Evolutionary conservation across 2,797 vertebrate genomes (phyloP).

Genomic region (Heliangelus exortis): DNA sequence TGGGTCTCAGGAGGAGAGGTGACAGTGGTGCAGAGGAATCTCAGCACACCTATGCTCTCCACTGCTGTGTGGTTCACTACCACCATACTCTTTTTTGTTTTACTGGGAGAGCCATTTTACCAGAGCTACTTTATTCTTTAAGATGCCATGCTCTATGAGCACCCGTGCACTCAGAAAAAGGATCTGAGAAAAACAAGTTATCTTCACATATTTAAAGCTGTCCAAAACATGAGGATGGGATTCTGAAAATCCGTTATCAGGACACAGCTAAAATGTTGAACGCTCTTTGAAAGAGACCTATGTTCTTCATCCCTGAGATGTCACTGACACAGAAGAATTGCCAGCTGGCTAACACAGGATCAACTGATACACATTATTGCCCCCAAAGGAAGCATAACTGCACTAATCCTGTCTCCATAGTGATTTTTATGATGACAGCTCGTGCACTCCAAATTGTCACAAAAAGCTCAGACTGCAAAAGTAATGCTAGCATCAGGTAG

Average conservation of each 20-base stretch:
- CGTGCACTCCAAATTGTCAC: not conserved
- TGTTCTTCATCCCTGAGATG: not conserved
- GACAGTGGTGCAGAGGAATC: not conserved
- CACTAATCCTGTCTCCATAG: not conserved
- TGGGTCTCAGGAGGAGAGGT: not conserved
- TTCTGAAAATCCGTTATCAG: not conserved
- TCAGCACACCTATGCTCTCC: not conserved
- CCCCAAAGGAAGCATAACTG: not conserved
- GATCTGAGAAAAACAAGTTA: not conserved
- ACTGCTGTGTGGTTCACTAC: rapidly evolving
- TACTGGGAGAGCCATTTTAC: not conserved
- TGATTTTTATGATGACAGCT: rapidly evolving
- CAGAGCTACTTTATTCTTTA: not conserved
- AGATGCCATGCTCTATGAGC: not conserved
- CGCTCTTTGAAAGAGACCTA: not conserved
- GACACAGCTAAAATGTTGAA: not conserved
- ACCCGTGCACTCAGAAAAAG: not conserved
- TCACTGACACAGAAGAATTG: not conserved
- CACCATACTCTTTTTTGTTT: not conserved
- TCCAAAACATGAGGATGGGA: not conserved
- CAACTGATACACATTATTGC: not conserved
- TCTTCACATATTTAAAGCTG: not conserved
- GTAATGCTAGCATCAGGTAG: not conserved
- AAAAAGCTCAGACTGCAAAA: not conserved
- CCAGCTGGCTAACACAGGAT: not conserved